A percentile compares a stretch with the other conserved stretches of the same genome.
phyloP scores from a whole-genome alignment of 2,797 vertebrate genomes.

The Tenualosa thibaudeaui region DNA sequence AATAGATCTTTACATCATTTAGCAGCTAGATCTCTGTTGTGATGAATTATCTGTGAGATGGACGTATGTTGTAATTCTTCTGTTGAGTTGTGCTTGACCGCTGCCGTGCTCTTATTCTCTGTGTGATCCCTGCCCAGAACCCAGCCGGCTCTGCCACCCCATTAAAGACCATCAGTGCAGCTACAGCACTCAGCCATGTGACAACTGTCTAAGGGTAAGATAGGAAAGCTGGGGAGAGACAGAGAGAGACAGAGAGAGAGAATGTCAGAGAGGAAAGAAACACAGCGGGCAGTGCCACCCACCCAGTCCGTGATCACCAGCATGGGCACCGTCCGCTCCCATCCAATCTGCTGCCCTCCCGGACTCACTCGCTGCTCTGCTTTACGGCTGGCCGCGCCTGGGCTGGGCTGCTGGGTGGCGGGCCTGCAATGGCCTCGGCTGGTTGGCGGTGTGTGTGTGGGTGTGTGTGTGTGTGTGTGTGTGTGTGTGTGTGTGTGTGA shows the following conservation, averaged over 20 bases:
- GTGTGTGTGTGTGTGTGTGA: neutral
- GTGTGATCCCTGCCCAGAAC: no score
- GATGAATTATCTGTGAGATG: no score
- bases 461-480: conserved; percentile 25
- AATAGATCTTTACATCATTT: no score
- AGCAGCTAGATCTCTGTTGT: no score
- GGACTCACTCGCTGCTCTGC: neutral
- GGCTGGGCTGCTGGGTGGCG: neutral
- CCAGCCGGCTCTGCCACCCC: neutral
- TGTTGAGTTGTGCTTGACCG: no score
- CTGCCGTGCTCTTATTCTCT: no score
- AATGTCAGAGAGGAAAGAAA: neutral
- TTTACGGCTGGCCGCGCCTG: neutral
- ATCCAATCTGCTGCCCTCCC: neutral
- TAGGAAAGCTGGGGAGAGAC: no score
- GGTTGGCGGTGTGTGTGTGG: conserved; percentile 13
- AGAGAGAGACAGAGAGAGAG: neutral
- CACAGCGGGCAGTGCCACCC: conserved; percentile 5
- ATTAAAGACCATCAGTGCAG: neutral
- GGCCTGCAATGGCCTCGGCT: neutral
- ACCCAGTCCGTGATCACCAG: neutral
- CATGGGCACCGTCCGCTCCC: neutral
- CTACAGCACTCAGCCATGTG: no score
- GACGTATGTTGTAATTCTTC: no score
- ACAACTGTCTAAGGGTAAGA: conserved; percentile 29